phyloP scores from a whole-genome alignment of 1,140 invertebrate species.

The Helicorthomorpha holstii region DNA sequence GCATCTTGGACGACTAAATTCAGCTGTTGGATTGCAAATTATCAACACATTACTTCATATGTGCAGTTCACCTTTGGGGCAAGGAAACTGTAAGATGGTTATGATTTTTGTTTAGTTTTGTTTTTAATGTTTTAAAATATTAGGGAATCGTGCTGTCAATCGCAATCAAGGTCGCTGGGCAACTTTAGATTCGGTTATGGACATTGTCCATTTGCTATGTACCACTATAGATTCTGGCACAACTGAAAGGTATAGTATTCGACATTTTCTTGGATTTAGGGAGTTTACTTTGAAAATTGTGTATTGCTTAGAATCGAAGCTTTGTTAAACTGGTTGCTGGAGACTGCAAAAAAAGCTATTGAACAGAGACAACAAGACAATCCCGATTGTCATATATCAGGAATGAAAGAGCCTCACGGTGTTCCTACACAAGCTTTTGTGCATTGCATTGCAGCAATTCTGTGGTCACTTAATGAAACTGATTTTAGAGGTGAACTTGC shows the following conservation, averaged over 20 bases:
- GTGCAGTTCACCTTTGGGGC: background rate
- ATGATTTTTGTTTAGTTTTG: background rate
- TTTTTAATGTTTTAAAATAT: background rate
- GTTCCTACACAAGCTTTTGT: constrained; percentile 28
- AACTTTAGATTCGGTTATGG: constrained; percentile 49
- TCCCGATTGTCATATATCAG: constrained; percentile 20
- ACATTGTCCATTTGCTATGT: constrained; percentile 58
- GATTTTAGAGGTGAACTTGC: constrained; percentile 35
- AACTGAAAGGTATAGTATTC: constrained; percentile 16
- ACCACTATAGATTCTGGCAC: constrained; percentile 31
- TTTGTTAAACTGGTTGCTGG: constrained; percentile 41
- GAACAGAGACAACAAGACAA: constrained; percentile 15
- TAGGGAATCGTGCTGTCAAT: background rate
- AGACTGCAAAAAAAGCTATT: constrained; percentile 27
- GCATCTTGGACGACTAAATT: constrained; percentile 23
- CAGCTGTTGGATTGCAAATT: constrained; percentile 24
- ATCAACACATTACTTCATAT: constrained; percentile 24
- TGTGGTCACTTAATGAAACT: constrained; percentile 53
- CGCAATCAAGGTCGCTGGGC: background rate
- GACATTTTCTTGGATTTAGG: background rate
- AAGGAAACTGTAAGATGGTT: background rate
- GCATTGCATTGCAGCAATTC: constrained; percentile 54
- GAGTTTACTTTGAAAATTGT: background rate
- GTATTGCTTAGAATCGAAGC: constrained; percentile 28
- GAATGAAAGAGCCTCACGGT: constrained; percentile 8